Evolutionary conservation across 2,888 invertebrate genomes (phyloP).

Genomic region (Coelinius sp.): DNA sequence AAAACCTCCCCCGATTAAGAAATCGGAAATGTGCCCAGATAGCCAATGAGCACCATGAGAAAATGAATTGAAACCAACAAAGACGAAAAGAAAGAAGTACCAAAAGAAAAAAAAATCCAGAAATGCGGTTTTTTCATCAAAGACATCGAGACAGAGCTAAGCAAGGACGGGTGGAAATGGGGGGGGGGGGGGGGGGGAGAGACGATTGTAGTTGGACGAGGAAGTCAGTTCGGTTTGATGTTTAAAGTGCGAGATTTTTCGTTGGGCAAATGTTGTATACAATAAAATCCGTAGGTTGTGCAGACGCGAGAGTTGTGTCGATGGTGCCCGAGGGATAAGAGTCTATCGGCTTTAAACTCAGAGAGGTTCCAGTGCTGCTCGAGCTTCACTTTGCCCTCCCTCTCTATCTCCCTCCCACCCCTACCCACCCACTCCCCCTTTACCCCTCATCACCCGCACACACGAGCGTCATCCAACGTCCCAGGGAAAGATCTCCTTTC

Average conservation of each 20-base stretch:
- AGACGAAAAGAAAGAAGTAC: neutral
- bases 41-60: neutral
- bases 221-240: slow-evolving; percentile 38
- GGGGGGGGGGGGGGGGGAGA: neutral
- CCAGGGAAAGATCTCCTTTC: slow-evolving; percentile 25
- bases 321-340: slow-evolving; percentile 43
- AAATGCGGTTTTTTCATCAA: neutral
- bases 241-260: slow-evolving; percentile 32
- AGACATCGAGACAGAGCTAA: slow-evolving; percentile 12
- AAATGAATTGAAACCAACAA: neutral
- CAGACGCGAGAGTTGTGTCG: slow-evolving; percentile 8
- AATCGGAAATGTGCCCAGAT: neutral
- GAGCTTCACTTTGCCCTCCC: neutral
- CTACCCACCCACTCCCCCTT: neutral
- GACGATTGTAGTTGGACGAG: slow-evolving; percentile 40
- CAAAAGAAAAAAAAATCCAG: neutral
- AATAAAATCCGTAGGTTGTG: neutral
- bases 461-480: slow-evolving; percentile 4
- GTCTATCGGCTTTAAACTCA: slow-evolving; percentile 54
- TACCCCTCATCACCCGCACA: slow-evolving; percentile 10
- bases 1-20: neutral
- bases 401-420: slow-evolving; percentile 16
- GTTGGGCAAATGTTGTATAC: neutral
- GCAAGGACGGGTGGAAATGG: neutral
- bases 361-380: slow-evolving; percentile 39